phyloP scores from a whole-genome alignment of 1,140 invertebrate genomes.

The Lasioglossum albipes region DNA sequence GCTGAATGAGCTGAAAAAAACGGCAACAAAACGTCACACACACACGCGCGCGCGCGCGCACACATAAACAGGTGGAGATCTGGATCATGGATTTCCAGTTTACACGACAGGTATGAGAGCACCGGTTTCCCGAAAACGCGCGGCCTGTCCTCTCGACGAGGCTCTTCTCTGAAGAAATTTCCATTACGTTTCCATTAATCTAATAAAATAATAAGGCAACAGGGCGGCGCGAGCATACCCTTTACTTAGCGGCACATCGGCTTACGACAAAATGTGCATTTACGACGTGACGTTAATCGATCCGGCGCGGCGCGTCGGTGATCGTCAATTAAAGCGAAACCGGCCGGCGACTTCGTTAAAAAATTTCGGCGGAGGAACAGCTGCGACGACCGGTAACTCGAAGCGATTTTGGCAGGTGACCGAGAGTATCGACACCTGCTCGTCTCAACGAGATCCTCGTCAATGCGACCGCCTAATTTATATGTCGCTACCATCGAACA shows the following conservation, averaged over 20 bases:
- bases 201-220: constrained; percentile 13
- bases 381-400: constrained; percentile 57
- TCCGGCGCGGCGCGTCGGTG: background rate
- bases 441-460: constrained; percentile 42
- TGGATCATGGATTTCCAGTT: background rate
- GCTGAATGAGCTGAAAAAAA: too few species aligned
- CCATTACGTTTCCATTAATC: constrained; percentile 32
- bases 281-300: constrained; percentile 34
- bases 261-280: constrained; percentile 13
- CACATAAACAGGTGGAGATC: too few species aligned
- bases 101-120: background rate
- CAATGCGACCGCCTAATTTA: constrained; percentile 51
- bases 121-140: background rate
- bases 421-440: constrained; percentile 69
- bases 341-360: background rate
- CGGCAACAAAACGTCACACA: too few species aligned
- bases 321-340: constrained; percentile 22
- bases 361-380: constrained; percentile 55
- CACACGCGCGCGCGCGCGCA: too few species aligned
- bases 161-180: background rate
- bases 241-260: constrained; percentile 29
- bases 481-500: constrained; percentile 8
- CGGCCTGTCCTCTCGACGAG: background rate
- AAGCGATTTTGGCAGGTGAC: constrained; percentile 71
- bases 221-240: background rate